Conservation (phyloP, 2,888 invertebrate genomes). For the Torymus auratus region DNA sequence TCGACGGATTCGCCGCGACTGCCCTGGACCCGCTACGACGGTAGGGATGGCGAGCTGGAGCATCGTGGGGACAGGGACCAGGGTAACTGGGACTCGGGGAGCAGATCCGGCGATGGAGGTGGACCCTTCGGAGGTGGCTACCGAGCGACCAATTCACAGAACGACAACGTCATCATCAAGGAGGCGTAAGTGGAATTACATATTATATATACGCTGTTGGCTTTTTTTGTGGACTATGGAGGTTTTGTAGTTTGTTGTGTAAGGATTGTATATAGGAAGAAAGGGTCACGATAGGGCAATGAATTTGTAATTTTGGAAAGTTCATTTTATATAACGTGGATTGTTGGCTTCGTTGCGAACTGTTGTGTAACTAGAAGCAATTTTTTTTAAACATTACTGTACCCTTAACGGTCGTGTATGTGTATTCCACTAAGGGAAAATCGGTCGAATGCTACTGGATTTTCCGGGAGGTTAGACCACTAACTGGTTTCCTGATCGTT, state of each 20-base stretch:
- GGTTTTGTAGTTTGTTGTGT: no score
- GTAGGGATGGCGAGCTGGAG: not conserved
- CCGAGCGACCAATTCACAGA: constrained; percentile 15
- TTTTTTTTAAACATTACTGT: no score
- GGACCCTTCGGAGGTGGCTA: not conserved
- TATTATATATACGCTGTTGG: no score
- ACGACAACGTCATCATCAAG: constrained; percentile 52
- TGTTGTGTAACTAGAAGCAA: no score
- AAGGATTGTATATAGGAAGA: no score
- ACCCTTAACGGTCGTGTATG: not conserved
- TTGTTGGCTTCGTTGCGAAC: no score
- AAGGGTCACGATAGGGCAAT: no score
- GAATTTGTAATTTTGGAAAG: no score
- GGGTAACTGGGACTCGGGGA: constrained; percentile 1
- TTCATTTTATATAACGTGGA: no score
- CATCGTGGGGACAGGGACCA: constrained; percentile 17
- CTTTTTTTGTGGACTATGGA: no score
- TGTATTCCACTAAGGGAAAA: not conserved
- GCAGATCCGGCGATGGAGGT: no score
- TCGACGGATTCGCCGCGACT: constrained; percentile 24
- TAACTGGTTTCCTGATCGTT: no score
- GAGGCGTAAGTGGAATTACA: constrained; percentile 48
- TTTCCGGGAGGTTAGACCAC: not conserved
- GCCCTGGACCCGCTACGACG: constrained; percentile 43
- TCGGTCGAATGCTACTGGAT: not conserved